These are phyloP conservation scores for Rhysida immarginata DNA, from an alignment of 1,140 invertebrate species.

Conservation along the genomic window DNA sequence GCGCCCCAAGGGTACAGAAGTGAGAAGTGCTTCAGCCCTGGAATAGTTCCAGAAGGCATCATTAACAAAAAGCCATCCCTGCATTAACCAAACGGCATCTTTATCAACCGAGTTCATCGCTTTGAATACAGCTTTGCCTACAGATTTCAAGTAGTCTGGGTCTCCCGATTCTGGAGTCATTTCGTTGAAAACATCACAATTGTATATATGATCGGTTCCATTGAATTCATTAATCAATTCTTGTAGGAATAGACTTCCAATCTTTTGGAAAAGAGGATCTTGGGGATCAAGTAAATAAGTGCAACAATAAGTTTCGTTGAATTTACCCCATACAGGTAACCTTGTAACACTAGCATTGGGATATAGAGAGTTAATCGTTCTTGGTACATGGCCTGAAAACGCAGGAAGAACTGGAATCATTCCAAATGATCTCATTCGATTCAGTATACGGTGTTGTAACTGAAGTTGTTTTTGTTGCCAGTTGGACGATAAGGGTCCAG, in stretches of 20 bases:
- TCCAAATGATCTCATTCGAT: slow-evolving; percentile 60
- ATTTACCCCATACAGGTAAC: slow-evolving; percentile 4
- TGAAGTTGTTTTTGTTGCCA: slow-evolving; percentile 51
- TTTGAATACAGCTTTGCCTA: slow-evolving; percentile 49
- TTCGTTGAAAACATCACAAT: slow-evolving; percentile 79
- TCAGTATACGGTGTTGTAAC: slow-evolving; percentile 61
- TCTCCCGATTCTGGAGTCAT: slow-evolving; percentile 46
- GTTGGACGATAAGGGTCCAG: slow-evolving; percentile 51
- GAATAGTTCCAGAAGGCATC: slow-evolving; percentile 16
- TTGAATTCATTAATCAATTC: slow-evolving; percentile 48
- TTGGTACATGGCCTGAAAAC: slow-evolving; percentile 78
- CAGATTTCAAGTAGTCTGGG: slow-evolving; percentile 42
- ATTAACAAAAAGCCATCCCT: slow-evolving; percentile 19
- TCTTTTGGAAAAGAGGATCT: slow-evolving; percentile 7
- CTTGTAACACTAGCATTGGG: slow-evolving; percentile 8
- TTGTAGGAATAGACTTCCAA: not conserved
- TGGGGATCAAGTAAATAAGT: slow-evolving; percentile 1
- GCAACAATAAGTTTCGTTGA: slow-evolving; percentile 6
- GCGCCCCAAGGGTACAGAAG: slow-evolving; percentile 17
- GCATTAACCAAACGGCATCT: slow-evolving; percentile 36
- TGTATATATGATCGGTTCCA: slow-evolving; percentile 73
- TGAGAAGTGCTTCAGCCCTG: slow-evolving; percentile 15
- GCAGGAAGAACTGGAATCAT: slow-evolving; percentile 77
- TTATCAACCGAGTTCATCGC: slow-evolving; percentile 52
- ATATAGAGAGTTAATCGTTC: slow-evolving; percentile 40